Conservation (phyloP, 2,888 invertebrate species). For the Apeira syringaria region DNA sequence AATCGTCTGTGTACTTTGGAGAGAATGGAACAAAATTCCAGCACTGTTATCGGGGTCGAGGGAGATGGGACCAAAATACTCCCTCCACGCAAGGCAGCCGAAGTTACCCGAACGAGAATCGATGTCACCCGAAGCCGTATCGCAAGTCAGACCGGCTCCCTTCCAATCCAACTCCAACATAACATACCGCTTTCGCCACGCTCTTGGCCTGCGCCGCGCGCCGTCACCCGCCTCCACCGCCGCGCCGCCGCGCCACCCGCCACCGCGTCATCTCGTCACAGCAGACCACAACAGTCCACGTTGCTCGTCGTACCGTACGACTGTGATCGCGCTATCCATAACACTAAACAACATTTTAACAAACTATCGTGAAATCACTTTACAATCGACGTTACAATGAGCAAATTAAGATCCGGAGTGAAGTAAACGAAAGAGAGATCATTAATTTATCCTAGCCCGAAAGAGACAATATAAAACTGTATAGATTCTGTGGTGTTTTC, state of each 20-base stretch:
- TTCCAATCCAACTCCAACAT: conserved; percentile 39
- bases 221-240: background rate
- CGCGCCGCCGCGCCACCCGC: conserved; percentile 20
- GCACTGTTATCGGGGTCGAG: conserved; percentile 8
- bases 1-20: background rate
- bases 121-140: conserved; percentile 69
- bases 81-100: conserved; percentile 41
- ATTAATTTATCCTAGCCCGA: conserved; percentile 32
- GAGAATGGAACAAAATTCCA: conserved; percentile 3
- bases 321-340: conserved; percentile 15
- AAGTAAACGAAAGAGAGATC: conserved; percentile 54
- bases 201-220: conserved; percentile 25
- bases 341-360: conserved; percentile 33
- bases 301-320: conserved; percentile 44
- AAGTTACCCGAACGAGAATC: conserved; percentile 65
- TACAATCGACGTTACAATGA: conserved; percentile 69
- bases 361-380: conserved; percentile 27
- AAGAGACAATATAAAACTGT: conserved; percentile 56
- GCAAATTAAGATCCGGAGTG: conserved; percentile 75
- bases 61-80: conserved; percentile 38
- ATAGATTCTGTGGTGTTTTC: conserved; percentile 62
- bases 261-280: conserved; percentile 27
- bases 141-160: conserved; percentile 44
- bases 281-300: conserved; percentile 44
- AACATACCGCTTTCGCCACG: conserved; percentile 64